These are phyloP conservation scores for Tetragnatha montana DNA, from an alignment of 2,888 invertebrate genomes.

Conservation along the genomic window DNA sequence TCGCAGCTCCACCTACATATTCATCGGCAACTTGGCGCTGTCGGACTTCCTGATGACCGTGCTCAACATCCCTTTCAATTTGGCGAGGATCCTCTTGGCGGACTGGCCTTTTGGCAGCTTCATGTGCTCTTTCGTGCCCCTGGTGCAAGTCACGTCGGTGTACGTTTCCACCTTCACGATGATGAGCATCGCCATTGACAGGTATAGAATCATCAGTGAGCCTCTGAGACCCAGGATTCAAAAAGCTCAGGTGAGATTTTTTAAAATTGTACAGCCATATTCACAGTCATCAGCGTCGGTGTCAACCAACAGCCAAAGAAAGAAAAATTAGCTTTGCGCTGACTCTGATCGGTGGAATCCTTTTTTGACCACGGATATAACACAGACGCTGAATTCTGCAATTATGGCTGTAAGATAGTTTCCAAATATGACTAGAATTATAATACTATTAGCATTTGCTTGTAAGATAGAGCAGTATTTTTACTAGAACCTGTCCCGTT, in stretches of 20 bases:
- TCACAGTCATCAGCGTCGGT: too few relatives aligned
- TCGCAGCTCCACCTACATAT: constrained; percentile 79
- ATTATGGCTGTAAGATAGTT: too few relatives aligned
- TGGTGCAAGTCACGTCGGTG: constrained; percentile 76
- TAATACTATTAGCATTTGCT: too few relatives aligned
- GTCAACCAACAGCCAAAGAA: too few relatives aligned
- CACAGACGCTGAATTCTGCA: too few relatives aligned
- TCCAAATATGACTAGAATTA: too few relatives aligned
- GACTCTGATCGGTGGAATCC: too few relatives aligned
- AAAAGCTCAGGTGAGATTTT: constrained; percentile 26
- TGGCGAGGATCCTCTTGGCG: constrained; percentile 75
- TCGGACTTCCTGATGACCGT: constrained; percentile 76
- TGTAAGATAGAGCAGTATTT: too few relatives aligned
- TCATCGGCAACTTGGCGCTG: constrained; percentile 79
- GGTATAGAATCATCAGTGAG: constrained; percentile 77
- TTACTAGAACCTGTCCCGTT: too few relatives aligned
- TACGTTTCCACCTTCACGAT: constrained; percentile 78
- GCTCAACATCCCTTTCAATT: constrained; percentile 77
- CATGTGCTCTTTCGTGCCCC: constrained; percentile 77
- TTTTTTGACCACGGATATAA: too few relatives aligned
- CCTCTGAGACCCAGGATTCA: constrained; percentile 76
- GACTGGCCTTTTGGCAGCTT: constrained; percentile 78
- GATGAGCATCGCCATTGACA: constrained; percentile 77
- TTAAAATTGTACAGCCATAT: too few relatives aligned
- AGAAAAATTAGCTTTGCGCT: too few relatives aligned